phyloP scores from a whole-genome alignment of 2,888 invertebrate species.

The Chrysolina oricalcia region DNA sequence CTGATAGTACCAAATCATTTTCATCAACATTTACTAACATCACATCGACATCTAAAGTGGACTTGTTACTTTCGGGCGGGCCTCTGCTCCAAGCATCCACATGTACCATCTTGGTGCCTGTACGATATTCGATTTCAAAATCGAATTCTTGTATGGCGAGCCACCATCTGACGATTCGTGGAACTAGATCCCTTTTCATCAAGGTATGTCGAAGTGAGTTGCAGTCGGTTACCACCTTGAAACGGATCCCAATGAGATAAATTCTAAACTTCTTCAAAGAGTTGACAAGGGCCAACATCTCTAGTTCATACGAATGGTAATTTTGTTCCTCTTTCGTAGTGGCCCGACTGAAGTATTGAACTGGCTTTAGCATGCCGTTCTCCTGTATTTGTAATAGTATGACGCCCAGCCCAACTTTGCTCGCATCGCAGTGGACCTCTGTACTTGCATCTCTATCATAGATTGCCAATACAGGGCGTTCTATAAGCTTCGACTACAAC shows the following conservation, averaged over 20 bases:
- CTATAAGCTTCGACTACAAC: constrained; percentile 35
- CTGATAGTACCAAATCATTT: constrained; percentile 53
- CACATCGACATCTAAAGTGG: constrained; percentile 34
- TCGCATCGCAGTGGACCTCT: constrained; percentile 58
- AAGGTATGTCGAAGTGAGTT: constrained; percentile 53
- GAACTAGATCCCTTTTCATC: constrained; percentile 54
- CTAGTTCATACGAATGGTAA: constrained; percentile 48
- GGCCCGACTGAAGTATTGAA: constrained; percentile 56
- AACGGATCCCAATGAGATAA: constrained; percentile 44
- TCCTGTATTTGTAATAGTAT: constrained; percentile 57
- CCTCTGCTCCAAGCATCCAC: constrained; percentile 57
- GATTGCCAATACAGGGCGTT: constrained; percentile 54
- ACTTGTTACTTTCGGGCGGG: constrained; percentile 31
- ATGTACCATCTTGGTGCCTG: constrained; percentile 59
- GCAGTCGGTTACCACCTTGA: constrained; percentile 55
- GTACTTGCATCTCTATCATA: constrained; percentile 52
- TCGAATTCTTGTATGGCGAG: constrained; percentile 52
- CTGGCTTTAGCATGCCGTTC: constrained; percentile 51
- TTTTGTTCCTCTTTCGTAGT: constrained; percentile 45
- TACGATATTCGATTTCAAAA: constrained; percentile 47
- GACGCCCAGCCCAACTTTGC: constrained; percentile 54
- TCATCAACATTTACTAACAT: constrained; percentile 39
- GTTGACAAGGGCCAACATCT: constrained; percentile 47
- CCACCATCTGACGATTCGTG: constrained; percentile 64
- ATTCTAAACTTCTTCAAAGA: constrained; percentile 44